Percentiles rank a stretch among this genome's conserved stretches.
These are phyloP conservation scores for Eupithecia subfuscata DNA, from an alignment of 2,888 invertebrate genomes.

Conservation along the genomic window DNA sequence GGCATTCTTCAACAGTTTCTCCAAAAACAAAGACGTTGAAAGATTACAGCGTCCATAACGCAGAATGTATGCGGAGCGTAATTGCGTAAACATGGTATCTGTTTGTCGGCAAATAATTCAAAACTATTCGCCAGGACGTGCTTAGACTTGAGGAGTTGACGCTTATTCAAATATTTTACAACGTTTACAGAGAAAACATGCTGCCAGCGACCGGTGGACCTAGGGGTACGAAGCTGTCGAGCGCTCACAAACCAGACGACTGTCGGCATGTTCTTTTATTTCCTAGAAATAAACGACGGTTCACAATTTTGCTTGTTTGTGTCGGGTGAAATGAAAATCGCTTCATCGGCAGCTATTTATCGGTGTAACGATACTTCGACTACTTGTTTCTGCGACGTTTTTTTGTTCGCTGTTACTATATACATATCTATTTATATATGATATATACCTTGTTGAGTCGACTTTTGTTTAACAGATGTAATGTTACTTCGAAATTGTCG, in stretches of 20 bases:
- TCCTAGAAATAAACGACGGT: background rate
- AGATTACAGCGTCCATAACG: background rate
- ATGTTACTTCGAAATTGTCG: background rate
- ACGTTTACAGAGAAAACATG: conserved; percentile 18
- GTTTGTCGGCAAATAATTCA: conserved; percentile 38
- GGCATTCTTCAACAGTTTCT: conserved; percentile 23
- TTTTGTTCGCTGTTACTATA: background rate
- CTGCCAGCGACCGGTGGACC: background rate
- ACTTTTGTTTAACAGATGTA: too few relatives aligned
- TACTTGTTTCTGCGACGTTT: background rate
- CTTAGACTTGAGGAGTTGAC: conserved; percentile 26
- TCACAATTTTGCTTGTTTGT: background rate
- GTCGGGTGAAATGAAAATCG: background rate
- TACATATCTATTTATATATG: too few relatives aligned
- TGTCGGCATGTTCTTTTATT: background rate
- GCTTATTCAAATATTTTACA: conserved; percentile 23
- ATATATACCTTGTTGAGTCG: too few relatives aligned
- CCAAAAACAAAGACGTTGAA: background rate
- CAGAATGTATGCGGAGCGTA: conserved; percentile 40
- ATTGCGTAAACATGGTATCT: conserved; percentile 47
- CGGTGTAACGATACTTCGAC: background rate
- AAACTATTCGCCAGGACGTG: conserved; percentile 37
- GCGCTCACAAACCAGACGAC: background rate
- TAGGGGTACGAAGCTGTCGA: background rate
- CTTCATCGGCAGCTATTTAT: background rate